Conservation (phyloP, 2,797 vertebrate species). For the Tragelaphus oryx region DNA sequence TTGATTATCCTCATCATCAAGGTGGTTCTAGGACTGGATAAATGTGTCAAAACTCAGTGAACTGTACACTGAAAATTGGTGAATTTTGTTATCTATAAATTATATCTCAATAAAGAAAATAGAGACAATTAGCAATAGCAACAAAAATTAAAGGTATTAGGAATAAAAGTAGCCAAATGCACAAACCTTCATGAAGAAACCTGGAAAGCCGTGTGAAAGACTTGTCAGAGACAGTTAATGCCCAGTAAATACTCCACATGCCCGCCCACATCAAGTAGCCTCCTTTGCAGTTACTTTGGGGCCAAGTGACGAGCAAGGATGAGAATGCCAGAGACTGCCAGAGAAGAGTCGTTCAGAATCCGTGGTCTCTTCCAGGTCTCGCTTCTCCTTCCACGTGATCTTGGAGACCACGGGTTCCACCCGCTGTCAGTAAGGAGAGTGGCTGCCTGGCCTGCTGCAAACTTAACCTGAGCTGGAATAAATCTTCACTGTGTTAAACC, state of each 20-base stretch:
- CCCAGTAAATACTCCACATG: neutral
- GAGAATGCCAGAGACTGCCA: neutral
- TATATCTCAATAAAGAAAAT: neutral
- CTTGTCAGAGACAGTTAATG: neutral
- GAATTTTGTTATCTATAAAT: neutral
- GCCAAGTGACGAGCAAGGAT: neutral
- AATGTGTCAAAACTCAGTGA: neutral
- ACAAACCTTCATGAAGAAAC: neutral
- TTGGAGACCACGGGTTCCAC: neutral
- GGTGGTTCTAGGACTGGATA: neutral
- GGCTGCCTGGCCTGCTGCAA: neutral
- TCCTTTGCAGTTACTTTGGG: neutral
- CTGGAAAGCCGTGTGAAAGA: neutral
- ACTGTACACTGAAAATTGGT: neutral
- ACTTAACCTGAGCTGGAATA: neutral
- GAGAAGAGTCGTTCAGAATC: neutral
- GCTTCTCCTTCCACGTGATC: neutral
- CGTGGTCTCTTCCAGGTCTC: neutral
- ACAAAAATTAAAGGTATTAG: neutral
- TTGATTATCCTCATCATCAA: neutral
- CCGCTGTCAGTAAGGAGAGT: neutral
- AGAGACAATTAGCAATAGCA: neutral
- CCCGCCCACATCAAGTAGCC: accelerated
- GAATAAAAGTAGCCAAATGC: neutral
- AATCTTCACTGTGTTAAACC: neutral